Conservation (phyloP, 2,888 invertebrate genomes). For the Ochropleura plecta region DNA sequence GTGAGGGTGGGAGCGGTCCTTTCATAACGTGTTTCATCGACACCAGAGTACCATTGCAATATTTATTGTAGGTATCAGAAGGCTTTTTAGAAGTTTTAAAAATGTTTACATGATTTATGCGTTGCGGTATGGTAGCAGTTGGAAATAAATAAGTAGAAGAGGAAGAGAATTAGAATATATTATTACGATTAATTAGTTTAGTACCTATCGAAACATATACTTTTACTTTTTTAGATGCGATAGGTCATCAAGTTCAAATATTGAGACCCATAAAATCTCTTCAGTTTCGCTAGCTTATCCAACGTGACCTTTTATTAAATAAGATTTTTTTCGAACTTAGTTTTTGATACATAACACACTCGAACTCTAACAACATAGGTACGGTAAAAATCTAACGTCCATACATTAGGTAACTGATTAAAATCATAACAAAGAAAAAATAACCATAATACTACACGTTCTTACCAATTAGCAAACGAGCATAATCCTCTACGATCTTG, state of each 20-base stretch:
- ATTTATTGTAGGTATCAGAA: background rate
- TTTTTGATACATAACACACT: no score
- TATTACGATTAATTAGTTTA: background rate
- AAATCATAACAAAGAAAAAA: background rate
- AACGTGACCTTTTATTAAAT: no score
- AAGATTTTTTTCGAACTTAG: no score
- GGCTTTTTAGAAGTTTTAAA: background rate
- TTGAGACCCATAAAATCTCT: background rate
- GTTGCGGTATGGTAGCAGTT: background rate
- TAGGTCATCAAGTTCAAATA: background rate
- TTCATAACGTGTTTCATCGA: no score
- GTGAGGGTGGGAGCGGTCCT: no score
- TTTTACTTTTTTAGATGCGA: no score
- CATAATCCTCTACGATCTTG: slow-evolving; percentile 2
- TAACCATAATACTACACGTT: background rate
- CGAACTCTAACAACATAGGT: no score
- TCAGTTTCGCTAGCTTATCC: no score
- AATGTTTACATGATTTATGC: background rate
- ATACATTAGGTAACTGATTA: background rate
- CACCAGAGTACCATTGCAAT: background rate
- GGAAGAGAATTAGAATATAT: background rate
- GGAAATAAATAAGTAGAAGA: background rate
- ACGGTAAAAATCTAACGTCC: background rate
- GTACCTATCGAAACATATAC: background rate
- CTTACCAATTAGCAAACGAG: slow-evolving; percentile 16